Conservation (phyloP, 2,888 invertebrate species). For the Nipponacmea schrenckii region DNA sequence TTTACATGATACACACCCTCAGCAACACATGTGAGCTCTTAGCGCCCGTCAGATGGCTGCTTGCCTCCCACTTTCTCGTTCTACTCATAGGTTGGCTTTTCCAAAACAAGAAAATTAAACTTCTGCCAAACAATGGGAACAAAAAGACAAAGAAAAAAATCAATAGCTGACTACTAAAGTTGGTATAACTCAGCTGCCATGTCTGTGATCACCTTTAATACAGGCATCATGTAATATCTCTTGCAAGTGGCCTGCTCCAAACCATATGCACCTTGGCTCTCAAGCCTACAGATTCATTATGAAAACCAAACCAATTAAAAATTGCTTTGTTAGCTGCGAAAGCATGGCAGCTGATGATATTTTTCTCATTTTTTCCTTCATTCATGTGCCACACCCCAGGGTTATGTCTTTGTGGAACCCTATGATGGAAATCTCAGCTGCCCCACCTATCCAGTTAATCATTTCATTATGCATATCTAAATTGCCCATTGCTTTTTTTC, state of each 20-base stretch:
- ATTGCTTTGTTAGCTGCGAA: conserved; percentile 43
- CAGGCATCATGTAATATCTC: conserved; percentile 37
- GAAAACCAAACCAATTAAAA: conserved; percentile 46
- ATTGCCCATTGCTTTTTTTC: conserved; percentile 22
- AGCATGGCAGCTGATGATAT: conserved; percentile 41
- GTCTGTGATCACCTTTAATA: conserved; percentile 41
- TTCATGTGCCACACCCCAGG: conserved; percentile 31
- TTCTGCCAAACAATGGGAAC: conserved; percentile 57
- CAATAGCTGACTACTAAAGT: conserved; percentile 47
- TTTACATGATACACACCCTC: conserved; percentile 25
- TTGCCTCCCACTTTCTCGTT: conserved; percentile 31
- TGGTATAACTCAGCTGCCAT: conserved; percentile 55
- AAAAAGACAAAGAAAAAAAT: conserved; percentile 64
- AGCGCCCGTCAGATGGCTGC: conserved; percentile 34
- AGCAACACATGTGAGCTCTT: conserved; percentile 32
- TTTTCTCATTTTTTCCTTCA: conserved; percentile 30
- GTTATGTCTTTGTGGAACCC: conserved; percentile 27
- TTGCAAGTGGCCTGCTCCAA: conserved; percentile 40
- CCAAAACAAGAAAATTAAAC: conserved; percentile 55
- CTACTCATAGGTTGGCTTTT: conserved; percentile 47
- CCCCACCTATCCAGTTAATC: conserved; percentile 23
- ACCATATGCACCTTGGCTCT: conserved; percentile 46
- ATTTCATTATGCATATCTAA: conserved; percentile 24
- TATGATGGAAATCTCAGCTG: conserved; percentile 28
- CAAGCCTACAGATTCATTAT: conserved; percentile 35